Base-by-base conservation (phyloP, 2,797 vertebrate species). In the Leuciscus waleckii region DNA sequence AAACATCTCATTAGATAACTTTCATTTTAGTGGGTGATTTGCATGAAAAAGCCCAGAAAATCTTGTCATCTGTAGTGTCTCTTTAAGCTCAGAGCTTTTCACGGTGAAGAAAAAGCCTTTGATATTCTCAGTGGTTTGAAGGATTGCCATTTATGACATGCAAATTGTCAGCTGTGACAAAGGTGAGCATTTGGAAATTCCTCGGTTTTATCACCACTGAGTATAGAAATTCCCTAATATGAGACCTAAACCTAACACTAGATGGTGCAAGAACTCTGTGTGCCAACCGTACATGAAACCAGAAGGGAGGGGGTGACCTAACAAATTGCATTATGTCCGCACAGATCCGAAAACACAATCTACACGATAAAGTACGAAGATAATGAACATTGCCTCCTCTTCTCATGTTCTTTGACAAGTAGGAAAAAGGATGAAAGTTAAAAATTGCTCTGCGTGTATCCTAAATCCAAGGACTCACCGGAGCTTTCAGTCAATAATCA, bases 1-100 rank as follows among this genome's bases (percentile, higher is more conserved):
- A 88, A 89, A 87, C 77, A 85, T 63, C 65, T 82, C 82, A 81
- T 88, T 84, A 85, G 78, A 89, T 89, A 79, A 86, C 78, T 70
- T 82, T 82, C 56, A 77, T 77, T 80, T 65, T 61, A 41, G n/a
- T 58, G 1, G 21, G 79, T 80, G 77, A 79, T 88, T 54, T 71
- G 58, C 69, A 84, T 69, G 79, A 89, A 69, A 73, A 81, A 77
- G 74, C 79, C 77, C 13, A 17, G 37, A 67, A 41, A 82, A 86
- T 79, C 61, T 32, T 67, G 76, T 79, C 71, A 81, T 83, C 51
- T 78, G 41, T 37, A 37, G 29, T 19, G 78, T 58, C n/a, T 71
- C 49, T 65, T 85, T 75, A 84, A 76, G 70, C 65, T 85, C 79
- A 74, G 82, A 67, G 26, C 43, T 85, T 43, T 77, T 87, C 78